Evolutionary conservation across 1,140 invertebrate genomes (phyloP).

Genomic region (Lutraria rhynchaena): DNA sequence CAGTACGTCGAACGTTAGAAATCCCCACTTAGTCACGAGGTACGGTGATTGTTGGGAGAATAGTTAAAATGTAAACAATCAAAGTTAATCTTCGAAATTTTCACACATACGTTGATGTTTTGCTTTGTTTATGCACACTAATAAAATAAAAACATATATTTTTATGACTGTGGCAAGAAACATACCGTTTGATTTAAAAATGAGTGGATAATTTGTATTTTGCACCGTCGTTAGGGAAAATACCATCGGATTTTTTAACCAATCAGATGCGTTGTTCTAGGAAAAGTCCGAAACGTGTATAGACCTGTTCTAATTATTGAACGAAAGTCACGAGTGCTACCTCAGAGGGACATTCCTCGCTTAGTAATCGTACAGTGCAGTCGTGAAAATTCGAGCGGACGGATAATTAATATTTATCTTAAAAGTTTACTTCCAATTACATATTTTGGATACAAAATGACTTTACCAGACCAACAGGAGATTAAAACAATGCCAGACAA

Average conservation of each 20-base stretch:
- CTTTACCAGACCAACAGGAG: constrained; percentile 43
- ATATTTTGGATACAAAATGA: constrained; percentile 41
- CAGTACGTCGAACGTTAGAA: too few relatives aligned
- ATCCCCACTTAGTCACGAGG: too few relatives aligned
- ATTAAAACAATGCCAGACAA: constrained; percentile 24
- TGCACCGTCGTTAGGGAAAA: constrained; percentile 42
- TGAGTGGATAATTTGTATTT: background rate
- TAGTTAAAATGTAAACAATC: too few relatives aligned
- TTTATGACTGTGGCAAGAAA: too few relatives aligned
- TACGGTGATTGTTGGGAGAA: too few relatives aligned
- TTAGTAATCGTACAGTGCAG: constrained; percentile 5
- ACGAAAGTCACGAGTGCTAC: background rate
- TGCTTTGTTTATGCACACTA: too few relatives aligned
- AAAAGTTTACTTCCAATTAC: background rate
- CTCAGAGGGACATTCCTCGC: constrained; percentile 1
- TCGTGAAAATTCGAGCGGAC: background rate
- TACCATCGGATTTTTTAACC: constrained; percentile 12
- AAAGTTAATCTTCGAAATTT: too few relatives aligned
- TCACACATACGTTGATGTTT: too few relatives aligned
- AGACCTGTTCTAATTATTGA: constrained; percentile 18
- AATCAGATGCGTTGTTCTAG: constrained; percentile 34
- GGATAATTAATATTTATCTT: too few relatives aligned
- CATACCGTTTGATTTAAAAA: too few relatives aligned
- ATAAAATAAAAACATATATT: too few relatives aligned
- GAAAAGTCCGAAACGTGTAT: constrained; percentile 6